Base-by-base conservation (phyloP, 2,797 vertebrate species). In the Cheracebus regulus region DNA sequence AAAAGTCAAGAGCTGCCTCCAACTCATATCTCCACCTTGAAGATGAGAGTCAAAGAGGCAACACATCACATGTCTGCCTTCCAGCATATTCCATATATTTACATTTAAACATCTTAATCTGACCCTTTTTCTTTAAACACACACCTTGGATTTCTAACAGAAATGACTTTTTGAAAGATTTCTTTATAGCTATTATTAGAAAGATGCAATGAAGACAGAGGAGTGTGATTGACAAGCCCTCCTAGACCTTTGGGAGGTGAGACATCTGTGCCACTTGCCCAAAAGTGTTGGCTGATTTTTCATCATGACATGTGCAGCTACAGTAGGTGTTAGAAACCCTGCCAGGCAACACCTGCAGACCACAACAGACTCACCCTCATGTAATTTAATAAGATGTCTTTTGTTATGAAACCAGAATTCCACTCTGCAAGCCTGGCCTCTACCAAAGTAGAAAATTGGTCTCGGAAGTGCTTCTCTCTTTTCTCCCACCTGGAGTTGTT, bases 381-480 rank as follows among this genome's bases (percentile, higher is more conserved):
- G 93, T 75, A 96, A 97, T 97, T 97, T 98, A 97, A 97, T 97
- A 97, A 95, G 87, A 92, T 93, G 76, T 57, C 96, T 98, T 97
- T 98, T 97, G 90, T 97, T 98, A 97, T 97, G 97, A 98, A 98
- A 97, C 83, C 70, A 92, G 91, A 97, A 86, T 80, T 93, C 50
- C 11, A 30, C 88, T 88, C 95, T 95, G 36, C 93, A 48, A 95
- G 81, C 41, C 22, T 10, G 33, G 76, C 55, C 48, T 39, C 89
- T 26, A 4, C 41, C 1, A 28, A 97, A 61, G 91, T 88, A 50
- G 97, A 98, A 98, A 98, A 98, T 86, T 81, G 78, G 67, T 97
- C 97, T 90, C 95, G 7, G 58, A 97, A 67, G 92, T 90, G 94
- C 52, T 79, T 97, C 17, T 93, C 57, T 93, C 52, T 67, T 81